Evolutionary conservation across 1,140 invertebrate genomes (phyloP), one percentile per base, ranked within the genome.

Genomic region (Eriosoma lanigerum): DNA sequence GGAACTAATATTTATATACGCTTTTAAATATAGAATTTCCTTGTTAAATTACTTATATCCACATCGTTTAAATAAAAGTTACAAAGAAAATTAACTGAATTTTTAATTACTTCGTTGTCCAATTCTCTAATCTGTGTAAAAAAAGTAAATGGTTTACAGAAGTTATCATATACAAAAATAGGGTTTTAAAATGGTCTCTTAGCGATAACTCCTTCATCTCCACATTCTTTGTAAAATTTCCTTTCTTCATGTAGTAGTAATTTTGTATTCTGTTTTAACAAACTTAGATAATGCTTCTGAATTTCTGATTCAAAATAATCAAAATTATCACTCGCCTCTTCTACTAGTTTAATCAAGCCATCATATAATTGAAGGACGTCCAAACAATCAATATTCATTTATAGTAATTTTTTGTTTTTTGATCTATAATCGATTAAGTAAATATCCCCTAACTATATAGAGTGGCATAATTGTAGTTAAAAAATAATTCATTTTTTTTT

Each of bases 221-320:
- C 15, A 60, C 24, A 60, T 60, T 60, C 58, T 21, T 60, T 24
- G 26, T 15, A 29, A 29, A 29, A 60, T 0, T 60, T 26, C 24
- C 15, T 58, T 56, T 24, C 15, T 24, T 56, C 54, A 26, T 17
- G 32, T 66, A 38, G 64, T 44, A 68, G 64, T 68, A 44, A 46
- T 24, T 68, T 68, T 68, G 38, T 68, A 68, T n/a, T 68, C 64
- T 19, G 38, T 66, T 2, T 26, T 46, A 15, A 68, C 21, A n/a
- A 32, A 17, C 21, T 68, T 68, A 44, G 0, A 9, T 19, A 68
- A 68, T 68, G 64, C 64, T 68, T 44, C 44, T n/a, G n/a, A n/a
- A n/a, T n/a, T n/a, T n/a, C n/a, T 1, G 64, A 44, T 68, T 68
- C 64, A 44, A 68, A 68, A 68, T 68, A 29, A 68, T 68, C 21